Evolutionary conservation across 2,888 invertebrate species (phyloP).

Genomic region (Hirtodrosophila confusa): DNA sequence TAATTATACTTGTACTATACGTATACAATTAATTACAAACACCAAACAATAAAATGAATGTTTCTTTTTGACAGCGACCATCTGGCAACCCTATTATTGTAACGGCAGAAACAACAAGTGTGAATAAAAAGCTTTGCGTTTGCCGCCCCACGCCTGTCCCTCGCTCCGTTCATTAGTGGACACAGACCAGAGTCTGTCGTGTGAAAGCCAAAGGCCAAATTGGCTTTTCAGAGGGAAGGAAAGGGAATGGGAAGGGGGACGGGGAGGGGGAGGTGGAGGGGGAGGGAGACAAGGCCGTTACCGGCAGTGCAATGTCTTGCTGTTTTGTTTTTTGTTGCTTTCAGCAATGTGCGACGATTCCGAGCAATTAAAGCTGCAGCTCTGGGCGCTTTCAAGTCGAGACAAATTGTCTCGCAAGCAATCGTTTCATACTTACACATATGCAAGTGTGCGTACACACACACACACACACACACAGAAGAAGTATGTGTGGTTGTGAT

Average conservation of each 20-base stretch:
- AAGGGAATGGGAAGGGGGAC: not conserved
- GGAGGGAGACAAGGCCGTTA: not conserved
- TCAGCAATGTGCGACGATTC: conserved; percentile 29
- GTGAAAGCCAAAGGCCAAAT: conserved; percentile 39
- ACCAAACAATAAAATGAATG: not conserved
- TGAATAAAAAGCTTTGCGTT: conserved; percentile 28
- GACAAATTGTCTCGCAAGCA: conserved; percentile 40
- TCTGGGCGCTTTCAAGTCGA: conserved; percentile 20
- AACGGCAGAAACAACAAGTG: conserved; percentile 34
- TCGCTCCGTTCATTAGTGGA: not conserved
- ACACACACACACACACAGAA: conserved; percentile 16
- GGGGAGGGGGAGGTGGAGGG: not conserved
- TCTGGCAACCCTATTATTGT: conserved; percentile 16
- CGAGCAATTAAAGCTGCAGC: conserved; percentile 59
- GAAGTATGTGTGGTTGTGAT: not conserved
- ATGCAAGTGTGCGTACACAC: not conserved
- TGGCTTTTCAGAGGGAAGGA: conserved; percentile 21
- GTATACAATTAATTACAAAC: not conserved
- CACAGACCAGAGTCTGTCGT: not conserved
- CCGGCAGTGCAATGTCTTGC: conserved; percentile 28
- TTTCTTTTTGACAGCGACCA: not conserved
- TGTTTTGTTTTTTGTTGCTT: conserved; percentile 8
- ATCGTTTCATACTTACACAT: not conserved
- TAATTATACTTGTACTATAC: too few species aligned
- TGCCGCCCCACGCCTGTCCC: not conserved